Base-by-base conservation (phyloP, 1,140 invertebrate species). In the Tachypleus tridentatus region DNA sequence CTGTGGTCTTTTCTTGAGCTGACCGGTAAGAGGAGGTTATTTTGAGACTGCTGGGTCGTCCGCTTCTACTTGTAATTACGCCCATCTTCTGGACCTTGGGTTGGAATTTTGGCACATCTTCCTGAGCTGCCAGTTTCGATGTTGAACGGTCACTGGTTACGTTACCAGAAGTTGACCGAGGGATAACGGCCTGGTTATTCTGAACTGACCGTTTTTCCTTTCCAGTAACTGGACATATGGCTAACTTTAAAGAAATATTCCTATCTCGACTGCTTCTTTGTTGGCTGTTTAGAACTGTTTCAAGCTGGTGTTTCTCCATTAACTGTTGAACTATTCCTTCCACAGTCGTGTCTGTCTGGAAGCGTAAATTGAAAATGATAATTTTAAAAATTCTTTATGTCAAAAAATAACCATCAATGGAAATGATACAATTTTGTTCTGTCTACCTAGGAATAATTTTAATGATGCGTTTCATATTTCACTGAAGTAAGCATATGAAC, bases 311-410 rank as follows among this genome's bases (percentile, higher is more conserved):
- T 72, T 90, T 89, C 76, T 91, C 87, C 84, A 93, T 87, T 71
- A 93, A 77, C 75, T 92, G 89, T 52, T 84, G 83, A 0, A 93
- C 89, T 62, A 93, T 90, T 0, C 87, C 84, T 76, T 91, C 87
- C 54, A 93, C 87, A 3, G 88, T 91, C 76, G 29, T 29, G 29
- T 29, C 29, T 29, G 29, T 29, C 29, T 29, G 29, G 29, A 29
- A 29, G 2, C 29, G 29, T 29, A 29, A 29, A 29, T 29, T 29
- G 29, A 29, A 29, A 29, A 29, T 29, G 29, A 29, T 29, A 29
- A 29, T 29, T 29, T 2, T 29, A 2, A 29, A 29, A 29, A 29
- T 29, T 29, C 29, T 29, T 29, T 29, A 29, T 29, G 29, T 29
- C 29, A 29, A 29, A 2, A 29, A 1, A 29, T 29, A 29, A 29